These are phyloP conservation scores for Pseudochaenichthys georgianus DNA, from an alignment of 2,797 vertebrate genomes.

Conservation along the genomic window DNA sequence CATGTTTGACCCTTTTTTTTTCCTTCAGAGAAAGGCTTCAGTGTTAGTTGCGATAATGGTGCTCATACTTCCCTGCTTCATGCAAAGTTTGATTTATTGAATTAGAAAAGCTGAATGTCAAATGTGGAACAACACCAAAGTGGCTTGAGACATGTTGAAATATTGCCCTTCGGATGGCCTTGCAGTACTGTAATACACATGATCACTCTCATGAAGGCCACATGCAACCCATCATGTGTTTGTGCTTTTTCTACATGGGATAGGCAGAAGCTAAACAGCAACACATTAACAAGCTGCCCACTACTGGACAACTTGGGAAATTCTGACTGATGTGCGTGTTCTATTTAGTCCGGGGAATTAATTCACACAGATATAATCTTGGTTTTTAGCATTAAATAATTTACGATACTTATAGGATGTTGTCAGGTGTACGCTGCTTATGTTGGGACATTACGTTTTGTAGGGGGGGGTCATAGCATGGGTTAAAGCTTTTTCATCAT, in stretches of 20 bases:
- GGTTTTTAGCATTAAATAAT: background rate
- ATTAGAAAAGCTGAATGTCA: conserved; percentile 30
- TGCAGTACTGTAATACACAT: background rate
- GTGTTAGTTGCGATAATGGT: conserved; percentile 39
- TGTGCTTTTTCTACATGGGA: background rate
- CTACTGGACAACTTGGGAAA: background rate
- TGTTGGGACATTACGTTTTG: no score
- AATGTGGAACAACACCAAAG: background rate
- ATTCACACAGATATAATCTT: background rate
- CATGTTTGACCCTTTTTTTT: conserved; percentile 67
- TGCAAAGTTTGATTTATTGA: conserved; percentile 29
- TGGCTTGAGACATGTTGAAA: background rate
- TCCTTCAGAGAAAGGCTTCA: conserved; percentile 47
- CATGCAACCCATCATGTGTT: conserved; percentile 5
- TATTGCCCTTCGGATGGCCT: background rate
- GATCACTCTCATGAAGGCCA: conserved; percentile 7
- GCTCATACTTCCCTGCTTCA: conserved; percentile 20
- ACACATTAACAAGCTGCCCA: background rate
- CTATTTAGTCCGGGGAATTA: background rate
- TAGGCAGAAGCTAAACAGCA: background rate
- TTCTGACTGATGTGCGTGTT: background rate
- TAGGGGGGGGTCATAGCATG: no score
- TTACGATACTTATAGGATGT: background rate
- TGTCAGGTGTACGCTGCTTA: no score
- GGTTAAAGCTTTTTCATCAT: background rate